Base-by-base conservation (phyloP, 2,888 invertebrate genomes). In the Drosophila macrospina region DNA sequence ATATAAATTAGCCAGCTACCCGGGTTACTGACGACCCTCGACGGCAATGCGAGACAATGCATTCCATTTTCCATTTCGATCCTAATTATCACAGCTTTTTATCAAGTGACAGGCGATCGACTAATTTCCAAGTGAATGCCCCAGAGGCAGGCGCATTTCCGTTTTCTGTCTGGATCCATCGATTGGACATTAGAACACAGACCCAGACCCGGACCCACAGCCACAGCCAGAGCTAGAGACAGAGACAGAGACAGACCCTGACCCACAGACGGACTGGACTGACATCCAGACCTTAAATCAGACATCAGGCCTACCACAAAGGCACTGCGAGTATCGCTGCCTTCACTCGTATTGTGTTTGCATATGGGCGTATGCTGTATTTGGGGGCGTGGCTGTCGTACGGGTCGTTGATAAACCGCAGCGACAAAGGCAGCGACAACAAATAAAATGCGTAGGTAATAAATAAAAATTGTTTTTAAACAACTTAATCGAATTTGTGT, bases 401-500 rank as follows among this genome's bases (percentile, higher is more conserved):
- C 5, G 32, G n/a, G 30, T 41, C 41, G 63, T 50, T 66, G 75
- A 78, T 62, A 73, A 71, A 61, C 73, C 71, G 69, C 66, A 73
- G 69, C 80, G 57, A 72, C 80, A 77, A 70, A 71, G 74, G 66
- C 57, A 59, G 62, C 57, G 74, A 65, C 78, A 67, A 57, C 69
- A 66, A 79, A 74, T 74, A 64, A 79, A 81, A 72, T 63, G 66
- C 57, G 62, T 70, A 60, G 84, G 84, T 73, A 83, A 86, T 82
- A 82, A 82, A 82, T 74, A 80, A 78, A 86, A 86, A 86, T 83
- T 86, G 86, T 83, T 86, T 83, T 84, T 86, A 83, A 83, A 86
- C 84, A 83, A 86, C 84, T 86, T 86, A 80, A 83, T 83, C 86
- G 82, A 83, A 84, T 86, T 83, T 82, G 84, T 86, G 84, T 86